Base-by-base conservation (phyloP, 2,888 invertebrate species). In the Ryuthela nishihirai region DNA sequence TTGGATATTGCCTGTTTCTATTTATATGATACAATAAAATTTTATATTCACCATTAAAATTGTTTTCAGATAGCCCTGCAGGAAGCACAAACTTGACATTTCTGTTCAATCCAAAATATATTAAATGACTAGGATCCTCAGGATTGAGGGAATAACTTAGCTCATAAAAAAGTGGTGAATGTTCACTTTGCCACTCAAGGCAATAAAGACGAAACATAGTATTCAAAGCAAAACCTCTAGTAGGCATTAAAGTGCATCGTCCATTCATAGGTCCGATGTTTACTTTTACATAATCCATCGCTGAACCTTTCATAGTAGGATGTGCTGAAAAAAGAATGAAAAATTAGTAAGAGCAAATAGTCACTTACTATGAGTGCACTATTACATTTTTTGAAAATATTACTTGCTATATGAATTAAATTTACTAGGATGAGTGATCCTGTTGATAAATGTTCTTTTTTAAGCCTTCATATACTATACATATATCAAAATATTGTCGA, bases 151-250 rank as follows among this genome's bases (percentile, higher is more conserved):
- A 68, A 64, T 71, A 73, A 46, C 69, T 69, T 1, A 72, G 67
- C 61, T 72, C 70, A 63, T 72, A 73, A 41, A 65, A 66, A 9
- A 73, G 47, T 2, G 72, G 72, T 21, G 47, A 46, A 24, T 73
- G 65, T 65, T 68, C 64, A 42, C 72, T 73, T 52, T 64, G 65
- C 73, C 73, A 74, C 36, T 68, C 72, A n/a, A 59, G 58, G 50
- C 74, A 74, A 54, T 67, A 67, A 25, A 72, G 59, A n/a, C 41
- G 68, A 64, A 73, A 74, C 26, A 64, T 49, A 10, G 72, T 71
- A 24, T 67, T 65, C 49, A 71, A 64, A 54, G 70, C 70, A 10
- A 67, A 43, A 4, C 72, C 72, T 23, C 41, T 39, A 4, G 54
- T 34, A 10, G 70, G 70, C 43, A 36, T 59, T 42, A 73, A 52